phyloP scores from a whole-genome alignment of 2,113 vertebrate species.

The Potamarius usumacintae region DNA sequence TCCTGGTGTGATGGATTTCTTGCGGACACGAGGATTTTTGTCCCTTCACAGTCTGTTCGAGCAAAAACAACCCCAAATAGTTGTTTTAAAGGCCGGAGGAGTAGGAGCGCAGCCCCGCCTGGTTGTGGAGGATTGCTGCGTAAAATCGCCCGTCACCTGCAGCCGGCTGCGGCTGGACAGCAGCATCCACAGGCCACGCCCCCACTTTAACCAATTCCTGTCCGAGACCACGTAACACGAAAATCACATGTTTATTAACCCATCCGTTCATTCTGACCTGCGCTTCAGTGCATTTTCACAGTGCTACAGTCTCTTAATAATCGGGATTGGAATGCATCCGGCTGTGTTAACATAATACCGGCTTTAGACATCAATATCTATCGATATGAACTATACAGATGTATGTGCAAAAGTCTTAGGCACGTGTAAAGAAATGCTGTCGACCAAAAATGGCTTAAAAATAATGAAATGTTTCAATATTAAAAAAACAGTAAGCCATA shows the following conservation, averaged over 20 bases:
- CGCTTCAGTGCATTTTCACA: neutral
- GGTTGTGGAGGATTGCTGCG: constrained; percentile 45
- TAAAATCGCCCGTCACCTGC: constrained; percentile 67
- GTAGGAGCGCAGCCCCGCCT: constrained; percentile 53
- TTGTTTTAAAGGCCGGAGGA: constrained; percentile 28
- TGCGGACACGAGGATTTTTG: too few relatives aligned
- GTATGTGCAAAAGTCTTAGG: too few relatives aligned
- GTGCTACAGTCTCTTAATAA: neutral
- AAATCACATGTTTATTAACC: neutral
- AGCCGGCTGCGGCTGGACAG: constrained; percentile 63
- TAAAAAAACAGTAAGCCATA: too few relatives aligned
- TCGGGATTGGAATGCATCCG: neutral
- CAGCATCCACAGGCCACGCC: constrained; percentile 56
- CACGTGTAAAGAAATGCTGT: too few relatives aligned
- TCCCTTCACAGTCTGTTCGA: neutral
- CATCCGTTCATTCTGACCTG: neutral
- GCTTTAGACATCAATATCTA: neutral
- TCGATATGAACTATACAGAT: too few relatives aligned
- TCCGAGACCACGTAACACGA: neutral
- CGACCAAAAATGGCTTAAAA: too few relatives aligned
- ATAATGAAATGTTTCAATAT: too few relatives aligned
- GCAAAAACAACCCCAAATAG: neutral
- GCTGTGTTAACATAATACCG: neutral
- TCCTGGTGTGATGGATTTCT: neutral
- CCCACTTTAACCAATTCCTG: constrained; percentile 61